Evolutionary conservation across 2,888 invertebrate genomes (phyloP), one percentile per base, ranked within the genome.

Genomic region (Agrochola macilenta): DNA sequence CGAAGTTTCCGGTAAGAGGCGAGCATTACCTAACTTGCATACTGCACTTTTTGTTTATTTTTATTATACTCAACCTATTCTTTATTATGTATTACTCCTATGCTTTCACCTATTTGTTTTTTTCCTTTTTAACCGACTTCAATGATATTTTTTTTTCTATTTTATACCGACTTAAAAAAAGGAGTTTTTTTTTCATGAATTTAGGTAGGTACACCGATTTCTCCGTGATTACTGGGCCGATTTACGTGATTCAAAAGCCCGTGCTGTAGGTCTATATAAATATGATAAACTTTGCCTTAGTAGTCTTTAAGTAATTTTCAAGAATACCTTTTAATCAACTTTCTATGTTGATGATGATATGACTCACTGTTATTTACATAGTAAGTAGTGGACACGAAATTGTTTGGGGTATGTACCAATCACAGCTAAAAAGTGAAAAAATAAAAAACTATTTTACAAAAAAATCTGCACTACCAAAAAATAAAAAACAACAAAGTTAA

Each of bases 1-100:
- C 17, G 23, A 58, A 43, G 76, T 71, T 81, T 87, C 86, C 87
- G 84, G 87, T 86, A 75, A 85, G 76, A 86, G 87, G 81, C 63
- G n/a, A 57, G 49, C 64, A 26, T 85, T 87, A 86, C 43, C 69
- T 82, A 87, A 87, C 82, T 46, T 71, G 83, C 71, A 76, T 77
- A 54, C 35, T 72, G 63, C 43, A 80, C 30, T 61, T 74, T 83
- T 74, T 49, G 66, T 63, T 79, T 82, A 54, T 82, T 82, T 82
- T 57, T 17, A 35, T 60, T 17, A 30, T 30, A 60, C 9, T 20
- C 9, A 30, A 30, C 30, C 9, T 46, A 52, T 23, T 68, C 23
- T 49, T 5, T 65, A 65, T 49, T 68, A 52, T 23, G 49, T 66
- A 23, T 68, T 17, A 52, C 52, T 68, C 7, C 5, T 69, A 54